Evolutionary conservation across 2,888 invertebrate genomes (phyloP).

Genomic region (Ormyrus pomaceus): DNA sequence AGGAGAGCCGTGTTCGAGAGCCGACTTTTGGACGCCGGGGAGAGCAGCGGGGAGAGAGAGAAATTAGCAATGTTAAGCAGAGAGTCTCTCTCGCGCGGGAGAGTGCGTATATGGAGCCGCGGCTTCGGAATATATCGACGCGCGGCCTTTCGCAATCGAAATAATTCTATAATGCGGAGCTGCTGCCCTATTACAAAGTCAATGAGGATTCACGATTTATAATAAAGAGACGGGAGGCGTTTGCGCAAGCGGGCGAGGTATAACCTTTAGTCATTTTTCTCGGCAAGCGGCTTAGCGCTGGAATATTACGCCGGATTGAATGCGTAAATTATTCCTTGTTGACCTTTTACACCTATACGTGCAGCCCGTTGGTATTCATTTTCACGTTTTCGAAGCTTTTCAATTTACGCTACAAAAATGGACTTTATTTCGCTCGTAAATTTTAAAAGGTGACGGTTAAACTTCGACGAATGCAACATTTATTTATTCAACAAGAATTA

Average conservation of each 20-base stretch:
- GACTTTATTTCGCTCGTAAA: too few relatives aligned
- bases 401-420: too few relatives aligned
- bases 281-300: too few relatives aligned
- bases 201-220: slow-evolving; percentile 10
- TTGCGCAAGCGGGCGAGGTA: neutral
- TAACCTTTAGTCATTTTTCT: too few relatives aligned
- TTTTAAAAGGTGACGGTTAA: too few relatives aligned
- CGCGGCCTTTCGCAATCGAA: slow-evolving; percentile 28
- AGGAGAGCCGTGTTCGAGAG: neutral
- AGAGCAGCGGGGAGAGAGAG: neutral
- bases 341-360: too few relatives aligned
- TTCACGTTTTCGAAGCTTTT: too few relatives aligned
- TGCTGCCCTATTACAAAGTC: slow-evolving; percentile 18
- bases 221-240: neutral
- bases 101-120: neutral
- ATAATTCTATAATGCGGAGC: neutral
- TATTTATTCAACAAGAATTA: too few relatives aligned
- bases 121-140: neutral
- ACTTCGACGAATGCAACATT: too few relatives aligned
- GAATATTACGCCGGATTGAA: too few relatives aligned
- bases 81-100: neutral
- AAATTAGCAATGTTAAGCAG: slow-evolving; percentile 32
- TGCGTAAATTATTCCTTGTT: too few relatives aligned
- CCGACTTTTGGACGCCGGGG: neutral
- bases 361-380: too few relatives aligned